Evolutionary conservation across 2,797 vertebrate species (phyloP), one percentile per base, ranked within the genome.

Genomic region (Anolis apletophallus): DNA sequence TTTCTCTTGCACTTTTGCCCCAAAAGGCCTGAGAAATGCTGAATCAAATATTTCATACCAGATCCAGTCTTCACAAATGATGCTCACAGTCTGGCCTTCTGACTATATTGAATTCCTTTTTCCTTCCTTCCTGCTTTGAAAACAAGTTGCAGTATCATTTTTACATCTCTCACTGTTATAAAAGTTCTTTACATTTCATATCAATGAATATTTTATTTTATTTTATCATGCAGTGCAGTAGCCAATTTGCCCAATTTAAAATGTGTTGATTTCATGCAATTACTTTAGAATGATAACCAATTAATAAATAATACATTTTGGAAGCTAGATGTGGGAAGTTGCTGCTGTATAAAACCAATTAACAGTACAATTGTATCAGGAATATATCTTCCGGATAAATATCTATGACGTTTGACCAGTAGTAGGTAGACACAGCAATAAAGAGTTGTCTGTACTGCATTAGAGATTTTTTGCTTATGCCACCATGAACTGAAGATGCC

Each of bases 171-270:
- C 21, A 76, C 13, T 69, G 26, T 19, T 76, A 82, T 5, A 69
- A 77, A 87, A 82, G 29, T 77, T 82, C 34, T 82, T 34, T 69
- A 67, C 46, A 54, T 59, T 81, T 71, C 9, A 21, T 54, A 57
- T 77, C 52, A 87, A 82, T 82, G 34, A 87, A 87, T 77, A 87
- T 87, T 87, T 87, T 34, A 87, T 87, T 87, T 87, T 34, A 87
- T 87, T 76, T 69, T 87, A 77, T 77, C 80, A 87, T 69, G 52
- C 52, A 69, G 64, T 69, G 73, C 29, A 34, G 26, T 71, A 50
- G 73, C 80, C n/a, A n/a, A 69, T 87, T 82, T 87, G 57, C 73
- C 80, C 72, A 52, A 59, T 87, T 77, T 82, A 77, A 82, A 87
- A 77, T 76, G 21, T 77, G 73, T 50, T 82, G 77, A 80, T 69